Percentiles rank a stretch among this genome's conserved stretches.
Conservation (phyloP, 1,140 invertebrate genomes). For the Caenorhabditis inopinata region DNA sequence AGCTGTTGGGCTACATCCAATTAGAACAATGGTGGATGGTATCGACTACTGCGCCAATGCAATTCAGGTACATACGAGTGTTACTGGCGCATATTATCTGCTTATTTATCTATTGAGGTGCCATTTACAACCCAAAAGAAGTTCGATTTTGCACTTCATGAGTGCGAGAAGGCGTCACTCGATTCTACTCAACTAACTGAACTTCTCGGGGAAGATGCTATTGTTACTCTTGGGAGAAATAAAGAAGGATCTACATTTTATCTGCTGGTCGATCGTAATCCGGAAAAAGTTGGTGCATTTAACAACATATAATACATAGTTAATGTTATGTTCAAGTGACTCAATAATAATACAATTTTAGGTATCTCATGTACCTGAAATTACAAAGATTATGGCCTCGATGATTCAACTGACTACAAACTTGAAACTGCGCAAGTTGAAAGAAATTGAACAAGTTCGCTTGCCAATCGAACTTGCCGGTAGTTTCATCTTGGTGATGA, state of each 20-base stretch:
- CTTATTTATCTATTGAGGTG: not conserved
- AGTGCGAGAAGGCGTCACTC: not conserved
- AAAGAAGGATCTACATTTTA: not conserved
- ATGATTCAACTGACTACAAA: constrained; percentile 9
- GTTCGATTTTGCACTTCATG: not conserved
- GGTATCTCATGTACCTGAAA: not conserved
- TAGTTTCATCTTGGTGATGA: constrained; percentile 7
- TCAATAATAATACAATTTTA: not conserved
- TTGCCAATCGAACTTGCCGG: constrained; percentile 15
- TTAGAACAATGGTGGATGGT: constrained; percentile 20
- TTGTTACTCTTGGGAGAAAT: not conserved
- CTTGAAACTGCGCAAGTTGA: constrained; percentile 11
- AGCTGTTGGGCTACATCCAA: constrained; percentile 1
- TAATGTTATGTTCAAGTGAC: no score
- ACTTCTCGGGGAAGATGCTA: not conserved
- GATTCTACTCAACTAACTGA: not conserved
- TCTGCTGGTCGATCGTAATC: not conserved
- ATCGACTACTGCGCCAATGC: not conserved
- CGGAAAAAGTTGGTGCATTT: not conserved
- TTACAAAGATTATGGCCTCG: not conserved
- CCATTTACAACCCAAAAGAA: constrained; percentile 12
- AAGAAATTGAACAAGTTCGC: constrained; percentile 25
- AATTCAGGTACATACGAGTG: not conserved
- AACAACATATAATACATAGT: no score
- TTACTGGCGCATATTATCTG: not conserved